Conservation (phyloP, 2,113 vertebrate species). For the Athene noctua region DNA sequence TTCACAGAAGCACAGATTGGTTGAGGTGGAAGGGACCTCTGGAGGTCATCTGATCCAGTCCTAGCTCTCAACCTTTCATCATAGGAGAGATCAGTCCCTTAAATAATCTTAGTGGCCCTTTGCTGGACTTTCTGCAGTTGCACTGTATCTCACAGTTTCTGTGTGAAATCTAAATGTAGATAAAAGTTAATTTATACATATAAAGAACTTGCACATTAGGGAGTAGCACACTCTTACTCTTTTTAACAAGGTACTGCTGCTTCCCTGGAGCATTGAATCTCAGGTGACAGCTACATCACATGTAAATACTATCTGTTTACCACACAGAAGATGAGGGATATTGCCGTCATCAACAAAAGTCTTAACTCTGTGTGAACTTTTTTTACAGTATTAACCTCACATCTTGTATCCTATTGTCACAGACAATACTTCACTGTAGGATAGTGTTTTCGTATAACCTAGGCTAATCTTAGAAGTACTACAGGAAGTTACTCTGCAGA, state of each 20-base stretch:
- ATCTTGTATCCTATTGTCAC: neutral
- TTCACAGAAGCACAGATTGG: neutral
- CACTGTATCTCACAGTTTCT: neutral
- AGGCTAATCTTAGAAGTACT: neutral
- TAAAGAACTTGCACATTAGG: neutral
- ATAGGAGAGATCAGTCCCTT: neutral
- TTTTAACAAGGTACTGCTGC: neutral
- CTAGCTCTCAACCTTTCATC: neutral
- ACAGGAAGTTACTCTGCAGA: neutral
- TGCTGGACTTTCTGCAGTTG: neutral
- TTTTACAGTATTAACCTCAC: neutral
- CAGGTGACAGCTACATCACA: neutral
- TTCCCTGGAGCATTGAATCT: slow-evolving; percentile 13
- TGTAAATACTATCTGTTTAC: neutral
- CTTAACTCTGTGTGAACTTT: neutral
- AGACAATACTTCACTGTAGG: neutral
- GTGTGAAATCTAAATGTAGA: neutral
- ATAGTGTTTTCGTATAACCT: neutral
- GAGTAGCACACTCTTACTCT: neutral
- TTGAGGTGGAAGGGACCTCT: neutral
- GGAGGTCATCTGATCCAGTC: neutral
- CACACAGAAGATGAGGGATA: neutral
- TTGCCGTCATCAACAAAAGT: neutral
- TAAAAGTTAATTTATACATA: neutral
- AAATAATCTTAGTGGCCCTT: neutral